Evolutionary conservation across 2,888 invertebrate genomes (phyloP), one percentile per base, ranked within the genome.

Genomic region (Incurvaria masculella): DNA sequence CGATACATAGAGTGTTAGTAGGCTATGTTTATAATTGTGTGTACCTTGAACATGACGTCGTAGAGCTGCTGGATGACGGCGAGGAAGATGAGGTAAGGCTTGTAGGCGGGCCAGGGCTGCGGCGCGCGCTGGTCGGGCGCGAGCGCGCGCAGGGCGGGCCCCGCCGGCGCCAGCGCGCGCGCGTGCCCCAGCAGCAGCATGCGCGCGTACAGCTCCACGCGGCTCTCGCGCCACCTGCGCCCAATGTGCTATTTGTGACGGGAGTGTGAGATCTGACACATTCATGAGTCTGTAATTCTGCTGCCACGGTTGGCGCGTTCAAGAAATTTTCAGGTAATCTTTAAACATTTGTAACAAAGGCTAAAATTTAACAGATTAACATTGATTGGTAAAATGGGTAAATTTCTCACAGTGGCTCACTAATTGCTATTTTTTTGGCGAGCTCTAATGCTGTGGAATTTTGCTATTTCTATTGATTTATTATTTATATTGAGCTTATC

Each of bases 21-120:
- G n/a, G n/a, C n/a, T n/a, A n/a, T 48, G 11, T 23, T 5, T 45
- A 42, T n/a, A 42, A 42, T 8, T n/a, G 10, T 17, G 16, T 44
- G 43, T 59, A 92, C 90, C 85, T 92, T 93, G 68, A 95, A 95
- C 69, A 95, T 87, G 59, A 87, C 84, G 47, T 81, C 84, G 66
- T 94, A 96, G 39, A 96, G 84, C 57, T 86, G 86, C 68, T 96
- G 91, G 39, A 97, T 78, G 50, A 97, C 76, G 5, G 90, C 91
- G 64, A 91, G 90, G 72, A 93, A 91, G 60, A 97, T 79, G 40
- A 95, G 81, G 67, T 88, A 89, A 16, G 89, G 87, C 67, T 94
- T 95, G 74, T 96, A 96, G 46, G 90, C 86, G 26, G 73, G 57
- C 74, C 93, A 96, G 21, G 66, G 71, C 60, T 74, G 82, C 48